Evolutionary conservation across 2,888 invertebrate species (phyloP).

Genomic region (Cyrtodaria siliqua): DNA sequence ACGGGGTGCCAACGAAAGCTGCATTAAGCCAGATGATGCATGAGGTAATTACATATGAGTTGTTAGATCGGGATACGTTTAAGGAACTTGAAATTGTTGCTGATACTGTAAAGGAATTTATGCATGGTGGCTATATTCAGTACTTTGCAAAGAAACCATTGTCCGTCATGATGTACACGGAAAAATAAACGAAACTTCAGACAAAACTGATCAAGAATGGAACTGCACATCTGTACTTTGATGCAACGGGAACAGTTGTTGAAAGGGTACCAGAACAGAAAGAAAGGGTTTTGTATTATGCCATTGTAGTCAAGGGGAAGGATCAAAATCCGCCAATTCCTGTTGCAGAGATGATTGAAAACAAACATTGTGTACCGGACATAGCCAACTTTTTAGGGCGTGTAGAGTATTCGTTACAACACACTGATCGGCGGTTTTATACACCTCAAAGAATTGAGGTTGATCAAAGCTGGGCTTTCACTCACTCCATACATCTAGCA

Average conservation of each 20-base stretch:
- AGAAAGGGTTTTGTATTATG: neutral
- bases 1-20: neutral
- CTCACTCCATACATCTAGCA: neutral
- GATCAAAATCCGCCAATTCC: neutral
- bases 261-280: neutral
- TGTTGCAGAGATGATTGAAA: neutral
- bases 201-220: neutral
- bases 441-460: neutral
- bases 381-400: neutral
- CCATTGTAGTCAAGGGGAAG: neutral
- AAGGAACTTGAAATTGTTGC: neutral
- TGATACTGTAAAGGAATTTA: neutral
- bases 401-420: neutral
- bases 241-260: neutral
- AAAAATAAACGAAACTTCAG: neutral
- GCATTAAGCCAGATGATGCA: constrained; percentile 4
- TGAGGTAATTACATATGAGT: neutral
- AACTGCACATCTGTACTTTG: neutral
- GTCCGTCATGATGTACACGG: neutral
- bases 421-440: neutral
- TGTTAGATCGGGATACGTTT: neutral
- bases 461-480: constrained; percentile 2
- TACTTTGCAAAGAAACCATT: neutral
- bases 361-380: constrained; percentile 1
- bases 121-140: neutral